Base-by-base conservation (phyloP, 2,888 invertebrate species). In the Minunthozetes semirufus region DNA sequence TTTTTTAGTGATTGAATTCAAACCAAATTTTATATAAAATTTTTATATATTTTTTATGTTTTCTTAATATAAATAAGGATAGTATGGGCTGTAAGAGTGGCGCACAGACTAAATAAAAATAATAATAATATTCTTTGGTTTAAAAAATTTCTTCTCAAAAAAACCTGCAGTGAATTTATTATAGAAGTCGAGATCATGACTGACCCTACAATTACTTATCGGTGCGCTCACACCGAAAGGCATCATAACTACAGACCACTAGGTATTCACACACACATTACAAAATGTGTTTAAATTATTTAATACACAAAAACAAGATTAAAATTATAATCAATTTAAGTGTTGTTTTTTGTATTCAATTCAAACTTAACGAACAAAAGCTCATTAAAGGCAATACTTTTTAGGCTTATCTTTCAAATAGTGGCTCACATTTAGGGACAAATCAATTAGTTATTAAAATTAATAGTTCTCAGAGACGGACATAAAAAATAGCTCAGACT, bases 161-260 rank as follows among this genome's bases (percentile, higher is more conserved):
- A 70, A 48, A 70, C 70, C 70, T 70, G 70, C 48, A 70, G 70
- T 70, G 70, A 70, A 70, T 70, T 70, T 70, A 70, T 70, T 70
- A 70, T 70, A 70, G 25, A 48, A 70, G 70, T 70, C 48, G 46
- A 46, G 42, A 46, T 70, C 70, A 70, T 70, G 70, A 70, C 70
- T 70, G 70, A 70, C 70, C 70, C 70, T 19, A 70, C 70, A 70
- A 70, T 70, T 70, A 70, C 70, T 70, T 70, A 70, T 70, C 42
- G 42, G 19, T 25, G 46, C 70, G 42, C 42, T 48, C 70, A 70
- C 70, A 70, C 70, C 70, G 42, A 70, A 70, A 70, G 70, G 46
- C 70, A 70, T 70, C 70, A 48, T 48, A 70, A 70, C 46, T 46
- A 70, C 46, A 68, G 42, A 42, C 59, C 59, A 59, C 59, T 59